Evolutionary conservation across 2,113 vertebrate species (phyloP), one percentile per base, ranked within the genome.

Genomic region (Chloroceryle aenea): DNA sequence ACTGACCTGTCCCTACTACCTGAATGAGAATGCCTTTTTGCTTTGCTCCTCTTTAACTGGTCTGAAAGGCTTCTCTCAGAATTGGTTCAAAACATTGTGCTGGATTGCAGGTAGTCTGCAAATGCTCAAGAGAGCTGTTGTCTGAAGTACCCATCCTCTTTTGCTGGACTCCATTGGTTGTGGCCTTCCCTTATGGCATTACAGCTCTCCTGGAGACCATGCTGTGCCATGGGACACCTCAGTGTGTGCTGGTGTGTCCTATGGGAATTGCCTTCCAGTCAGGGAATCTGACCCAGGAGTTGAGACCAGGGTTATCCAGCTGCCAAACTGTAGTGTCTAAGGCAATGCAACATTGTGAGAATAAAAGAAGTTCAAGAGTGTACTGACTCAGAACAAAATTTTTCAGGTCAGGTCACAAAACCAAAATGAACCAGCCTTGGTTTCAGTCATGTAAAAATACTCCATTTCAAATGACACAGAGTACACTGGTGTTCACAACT

Each of bases 401-500:
- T 95, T 73, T 92, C 36, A 4, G 83, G 92, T 97, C 95, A 94
- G 95, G 88, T 96, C 93, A 95, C 89, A 50, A 87, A 96, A 94
- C 93, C 82, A 95, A 87, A 93, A 95, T 92, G 85, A 94, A 78
- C 22, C 75, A 85, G 63, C 69, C 34, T 75, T 74, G 58, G 93
- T 97, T 96, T 97, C 92, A 78, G 96, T 86, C 74, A 93, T 75
- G 92, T 87, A 52, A 92, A 94, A 89, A 93, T 89, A 92, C 53
- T 95, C 93, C 74, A 42, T 85, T 94, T 93, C 86, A 93, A 88
- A 63, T 91, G 72, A 94, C 76, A 94, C 52, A 72, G 36, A 84
- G 77, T 42, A 45, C 34, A 80, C 63, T 71, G 61, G 7, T 83
- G 62, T 83, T 90, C 45, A 50, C 30, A 61, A 85, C 71, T n/a